Base-by-base conservation (phyloP, 2,113 vertebrate genomes). In the Rhinolophus ferrumequinum region DNA sequence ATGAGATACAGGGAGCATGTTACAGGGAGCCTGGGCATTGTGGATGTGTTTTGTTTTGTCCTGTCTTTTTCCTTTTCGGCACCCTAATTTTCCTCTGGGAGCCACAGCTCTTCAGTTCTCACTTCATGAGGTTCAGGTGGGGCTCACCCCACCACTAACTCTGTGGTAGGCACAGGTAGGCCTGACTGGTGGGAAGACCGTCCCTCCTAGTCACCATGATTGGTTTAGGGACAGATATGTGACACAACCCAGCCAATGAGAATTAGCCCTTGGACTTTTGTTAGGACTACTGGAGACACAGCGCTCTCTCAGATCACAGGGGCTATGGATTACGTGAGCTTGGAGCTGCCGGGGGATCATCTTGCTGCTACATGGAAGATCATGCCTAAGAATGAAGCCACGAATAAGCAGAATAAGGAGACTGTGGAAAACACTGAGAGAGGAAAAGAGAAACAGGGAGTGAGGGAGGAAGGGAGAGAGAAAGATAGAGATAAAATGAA, bases 371-470 rank as follows among this genome's bases (percentile, higher is more conserved):
- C n/a, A 6, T 30, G 73, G 47, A 70, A 90, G 33, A 38, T 18
- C 2, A 18, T 70, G 33, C 33, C 81, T 73, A 58, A 95, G 35
- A 96, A 75, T 72, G 11, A 88, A 87, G 66, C 50, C 14, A 84
- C 35, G 35, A 58, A 35, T 19, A 54, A 58, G 30, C 30, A 88
- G 44, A 88, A 41, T 7, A 28, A 50, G 38, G 67, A 73, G 47
- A 69, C 0, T 44, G 14, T 28, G 28, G 67, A 56, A 50, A 50
- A 83, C 3, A 15, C 0, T 10, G 28, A 12, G 26, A 52, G 22
- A 76, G 47, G 41, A 44, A 44, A 44, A 44, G 28, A 70, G 47
- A 58, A n/a, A 62, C 10, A 8, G 50, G 21, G 3, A 24, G 22
- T 3, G 16, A 73, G 38, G 12, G 10, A 79, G 11, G 14, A 75